These are phyloP conservation scores for Chromobotia macracanthus DNA, from an alignment of 2,797 vertebrate genomes.

Conservation along the genomic window DNA sequence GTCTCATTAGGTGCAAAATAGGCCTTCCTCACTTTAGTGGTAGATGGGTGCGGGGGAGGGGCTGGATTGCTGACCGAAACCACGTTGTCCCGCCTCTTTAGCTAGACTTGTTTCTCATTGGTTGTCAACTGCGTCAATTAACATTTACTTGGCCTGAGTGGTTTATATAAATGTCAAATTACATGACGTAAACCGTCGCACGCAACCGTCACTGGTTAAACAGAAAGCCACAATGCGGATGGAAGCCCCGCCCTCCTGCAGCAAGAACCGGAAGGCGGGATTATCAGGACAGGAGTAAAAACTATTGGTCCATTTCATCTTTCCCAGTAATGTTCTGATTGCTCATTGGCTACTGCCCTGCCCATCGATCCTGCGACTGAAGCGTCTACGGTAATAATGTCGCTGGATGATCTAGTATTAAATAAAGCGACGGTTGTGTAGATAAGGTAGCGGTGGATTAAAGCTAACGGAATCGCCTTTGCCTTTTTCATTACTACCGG, in stretches of 20 bases:
- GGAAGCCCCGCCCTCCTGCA: slow-evolving; percentile 56
- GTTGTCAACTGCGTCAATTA: background rate
- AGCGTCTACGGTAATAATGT: slow-evolving; percentile 60
- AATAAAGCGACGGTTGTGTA: slow-evolving; percentile 61
- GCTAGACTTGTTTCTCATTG: slow-evolving; percentile 2
- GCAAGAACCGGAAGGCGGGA: slow-evolving; percentile 57
- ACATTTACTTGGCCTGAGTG: slow-evolving; percentile 23
- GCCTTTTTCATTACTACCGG: background rate
- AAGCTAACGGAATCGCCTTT: slow-evolving; percentile 34
- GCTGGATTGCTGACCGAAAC: slow-evolving; percentile 23
- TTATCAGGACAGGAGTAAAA: background rate
- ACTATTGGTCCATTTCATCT: slow-evolving; percentile 50
- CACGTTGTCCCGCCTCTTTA: slow-evolving; percentile 21
- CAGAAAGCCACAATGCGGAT: slow-evolving; percentile 5
- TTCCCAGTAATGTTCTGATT: slow-evolving; percentile 34
- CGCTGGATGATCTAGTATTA: slow-evolving; percentile 61
- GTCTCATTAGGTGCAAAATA: slow-evolving; percentile 7
- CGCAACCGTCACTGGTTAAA: slow-evolving; percentile 60
- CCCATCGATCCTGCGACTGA: slow-evolving; percentile 37
- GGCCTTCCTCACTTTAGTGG: slow-evolving; percentile 16
- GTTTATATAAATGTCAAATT: slow-evolving; percentile 31
- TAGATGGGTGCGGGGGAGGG: slow-evolving; percentile 47
- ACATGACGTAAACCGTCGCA: slow-evolving; percentile 61
- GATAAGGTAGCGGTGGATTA: slow-evolving; percentile 53
- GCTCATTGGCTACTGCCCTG: slow-evolving; percentile 60